Evolutionary conservation across 92 coral and sea anemone genomes (phyloP), one percentile per base, ranked within the genome.

Genomic region (Porites lobata): DNA sequence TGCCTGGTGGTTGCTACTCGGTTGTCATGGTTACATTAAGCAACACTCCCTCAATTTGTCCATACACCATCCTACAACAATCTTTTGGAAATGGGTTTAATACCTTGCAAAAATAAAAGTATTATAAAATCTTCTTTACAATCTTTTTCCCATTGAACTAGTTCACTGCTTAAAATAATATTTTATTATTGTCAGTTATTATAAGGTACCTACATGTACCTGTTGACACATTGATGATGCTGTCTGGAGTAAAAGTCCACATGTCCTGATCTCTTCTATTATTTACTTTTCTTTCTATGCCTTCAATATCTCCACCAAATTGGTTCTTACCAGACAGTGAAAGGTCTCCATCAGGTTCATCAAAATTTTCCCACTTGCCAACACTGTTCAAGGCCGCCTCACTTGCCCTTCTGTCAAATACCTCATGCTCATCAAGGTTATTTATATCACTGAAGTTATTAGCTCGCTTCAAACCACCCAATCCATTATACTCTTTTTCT

Each of bases 211-310:
- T 75, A 98, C 99, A 98, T 69, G 99, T 98, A 98, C 99, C 98
- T 69, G 99, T 98, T 8, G 98, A 95, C 4, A 98, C 99, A 85
- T 95, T 95, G 74, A 98, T 83, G 65, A 98, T 92, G 59, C 98
- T 98, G 69, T 98, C 99, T 8, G 99, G 99, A 6, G 98, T 95
- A 79, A 98, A 98, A 64, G 74, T 91, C 98, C 98, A 98, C 83
- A 96, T 69, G 76, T 98, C 99, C 2, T 85, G 94, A 0, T 38
- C 47, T 38, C 89, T 76, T 5, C 67, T 65, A 14, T 56, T 92
- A 22, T 69, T 71, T 50, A 68, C 72, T 51, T 86, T 52, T 29
- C 9, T 70, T 24, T 50, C 69, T 1, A 1, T 15, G 14, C 86
- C 66, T 8, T 56, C 20, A 6, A 59, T 85, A 62, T 83, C 83